Evolutionary conservation across 1,140 invertebrate species (phyloP), one percentile per base, ranked within the genome.

Genomic region (Bombyx mandarina): DNA sequence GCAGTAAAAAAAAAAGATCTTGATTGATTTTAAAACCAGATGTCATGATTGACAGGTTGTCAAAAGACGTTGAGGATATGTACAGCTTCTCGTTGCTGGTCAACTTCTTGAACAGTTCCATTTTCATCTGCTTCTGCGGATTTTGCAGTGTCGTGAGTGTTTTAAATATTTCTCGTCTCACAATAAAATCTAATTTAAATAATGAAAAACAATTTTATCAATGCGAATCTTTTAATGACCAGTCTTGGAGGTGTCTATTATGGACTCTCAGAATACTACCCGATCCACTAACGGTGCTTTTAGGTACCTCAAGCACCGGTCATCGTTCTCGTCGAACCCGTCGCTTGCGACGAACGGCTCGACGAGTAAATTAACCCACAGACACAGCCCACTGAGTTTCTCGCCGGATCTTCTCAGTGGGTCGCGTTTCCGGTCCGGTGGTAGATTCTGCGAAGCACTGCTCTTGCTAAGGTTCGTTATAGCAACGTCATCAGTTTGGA

Each of bases 71-170:
- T 7, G 79, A 82, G 57, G 57, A 66, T 0, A 63, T 77, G 65
- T 79, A 72, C 48, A 73, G 66, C 10, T 73, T 79, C 47, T 60
- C 77, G 0, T 54, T 82, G 7, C 67, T 82, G 8, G 56, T 82
- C 7, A 82, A 82, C 48, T 80, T 82, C 54, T 55, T 80, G 42
- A 76, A 79, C 56, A 76, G 79, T 26, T 79, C 79, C 3, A 66
- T 80, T 12, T 75, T 80, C 8, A 73, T 82, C 8, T 82, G 79
- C 43, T 80, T 80, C 51, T 75, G 77, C 48, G 71, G 73, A 44
- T 80, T 76, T 50, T 79, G 76, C 53, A 66, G 68, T 35, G 69
- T 79, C 35, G 79, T 82, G 58, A 75, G 76, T 77, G 64, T 18
- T 18, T 18, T 18, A 0, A 18, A 45, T 45, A 45, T 45, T 45